Evolutionary conservation across 1,140 invertebrate genomes (phyloP).

Genomic region (Odontomachus brunneus): DNA sequence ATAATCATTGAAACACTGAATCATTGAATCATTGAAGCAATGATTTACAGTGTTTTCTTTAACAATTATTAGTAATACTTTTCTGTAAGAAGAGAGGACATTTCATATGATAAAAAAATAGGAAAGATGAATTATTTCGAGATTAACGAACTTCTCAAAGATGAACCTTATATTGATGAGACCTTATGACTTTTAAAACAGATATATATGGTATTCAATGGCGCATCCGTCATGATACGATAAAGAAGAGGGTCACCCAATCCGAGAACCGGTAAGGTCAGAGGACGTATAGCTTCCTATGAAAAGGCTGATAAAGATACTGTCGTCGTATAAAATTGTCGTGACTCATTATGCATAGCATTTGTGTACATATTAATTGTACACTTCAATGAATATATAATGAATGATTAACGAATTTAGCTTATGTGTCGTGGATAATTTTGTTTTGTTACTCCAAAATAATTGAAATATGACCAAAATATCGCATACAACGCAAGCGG

Average conservation of each 20-base stretch:
- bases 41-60: no score
- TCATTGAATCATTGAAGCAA: no score
- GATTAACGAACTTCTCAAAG: no score
- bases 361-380: conserved; percentile 12
- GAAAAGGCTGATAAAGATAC: conserved; percentile 36
- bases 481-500: not conserved
- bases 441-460: not conserved
- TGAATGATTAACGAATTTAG: conserved; percentile 12
- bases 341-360: not conserved
- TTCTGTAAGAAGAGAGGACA: no score
- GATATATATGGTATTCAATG: not conserved
- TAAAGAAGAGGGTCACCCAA: conserved; percentile 32
- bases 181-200: conserved; percentile 27
- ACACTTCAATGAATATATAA: not conserved
- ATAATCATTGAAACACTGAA: no score
- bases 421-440: not conserved
- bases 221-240: conserved; percentile 33
- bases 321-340: conserved; percentile 28
- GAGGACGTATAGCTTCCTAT: conserved; percentile 17
- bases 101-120: no score
- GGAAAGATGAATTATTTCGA: no score
- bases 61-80: no score
- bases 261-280: conserved; percentile 33
- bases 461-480: not conserved
- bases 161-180: no score